Conservation (phyloP, 2,797 vertebrate species). For the Acomys russatus region DNA sequence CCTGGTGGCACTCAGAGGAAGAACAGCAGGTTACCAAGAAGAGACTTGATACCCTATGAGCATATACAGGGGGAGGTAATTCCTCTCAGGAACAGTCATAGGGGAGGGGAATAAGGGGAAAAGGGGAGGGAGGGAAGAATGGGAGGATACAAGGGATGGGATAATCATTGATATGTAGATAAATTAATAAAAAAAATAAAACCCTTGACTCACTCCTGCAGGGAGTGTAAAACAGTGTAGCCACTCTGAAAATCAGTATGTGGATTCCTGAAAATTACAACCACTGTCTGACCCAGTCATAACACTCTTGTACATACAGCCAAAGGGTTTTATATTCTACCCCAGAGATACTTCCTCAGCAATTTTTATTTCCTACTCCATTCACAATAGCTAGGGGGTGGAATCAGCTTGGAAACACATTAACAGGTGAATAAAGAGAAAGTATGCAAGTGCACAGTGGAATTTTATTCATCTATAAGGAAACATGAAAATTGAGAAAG, state of each 20-base stretch:
- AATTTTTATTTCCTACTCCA: neutral
- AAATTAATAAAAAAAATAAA: no score
- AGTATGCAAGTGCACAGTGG: neutral
- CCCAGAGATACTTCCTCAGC: neutral
- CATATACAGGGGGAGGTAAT: no score
- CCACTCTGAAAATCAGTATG: neutral
- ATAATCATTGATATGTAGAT: no score
- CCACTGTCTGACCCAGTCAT: neutral
- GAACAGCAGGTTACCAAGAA: no score
- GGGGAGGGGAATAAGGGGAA: no score
- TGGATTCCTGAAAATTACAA: neutral
- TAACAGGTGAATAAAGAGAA: neutral
- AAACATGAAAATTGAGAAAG: neutral
- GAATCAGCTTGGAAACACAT: neutral
- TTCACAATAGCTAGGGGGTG: neutral
- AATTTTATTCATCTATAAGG: neutral
- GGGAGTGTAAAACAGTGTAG: neutral
- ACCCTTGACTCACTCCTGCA: neutral
- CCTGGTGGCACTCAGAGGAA: no score
- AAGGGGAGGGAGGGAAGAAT: no score
- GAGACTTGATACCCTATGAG: no score
- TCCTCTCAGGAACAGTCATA: no score
- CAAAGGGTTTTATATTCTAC: neutral
- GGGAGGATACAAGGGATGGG: no score
- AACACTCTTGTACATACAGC: neutral